phyloP scores from a whole-genome alignment of 2,888 invertebrate species.

The Xylota segnis region DNA sequence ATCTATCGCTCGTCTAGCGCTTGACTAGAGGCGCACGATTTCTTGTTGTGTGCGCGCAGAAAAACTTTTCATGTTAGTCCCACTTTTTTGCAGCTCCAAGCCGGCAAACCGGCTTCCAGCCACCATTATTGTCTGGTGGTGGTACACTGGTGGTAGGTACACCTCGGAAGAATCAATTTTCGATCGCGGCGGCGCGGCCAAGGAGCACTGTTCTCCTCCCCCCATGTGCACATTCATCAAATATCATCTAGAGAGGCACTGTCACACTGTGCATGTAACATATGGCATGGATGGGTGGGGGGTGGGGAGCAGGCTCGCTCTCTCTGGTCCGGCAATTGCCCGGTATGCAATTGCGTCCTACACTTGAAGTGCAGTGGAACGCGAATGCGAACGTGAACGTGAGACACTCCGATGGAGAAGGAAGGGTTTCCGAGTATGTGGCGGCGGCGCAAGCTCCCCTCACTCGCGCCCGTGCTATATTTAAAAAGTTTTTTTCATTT shows the following conservation, averaged over 20 bases:
- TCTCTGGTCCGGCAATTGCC: constrained; percentile 54
- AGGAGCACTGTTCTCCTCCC: constrained; percentile 13
- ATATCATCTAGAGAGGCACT: constrained; percentile 58
- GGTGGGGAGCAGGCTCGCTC: neutral
- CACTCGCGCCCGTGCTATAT: constrained; percentile 60
- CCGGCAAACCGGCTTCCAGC: constrained; percentile 73
- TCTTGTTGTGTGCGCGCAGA: constrained; percentile 29
- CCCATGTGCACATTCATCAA: constrained; percentile 62
- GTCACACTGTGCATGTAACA: constrained; percentile 63
- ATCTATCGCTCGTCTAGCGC: constrained; percentile 55
- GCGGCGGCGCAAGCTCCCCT: constrained; percentile 40
- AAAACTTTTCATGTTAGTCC: constrained; percentile 60
- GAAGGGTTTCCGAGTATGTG: constrained; percentile 64
- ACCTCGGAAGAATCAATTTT: constrained; percentile 72
- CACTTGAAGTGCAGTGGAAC: constrained; percentile 73
- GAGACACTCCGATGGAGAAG: constrained; percentile 39
- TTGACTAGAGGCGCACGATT: constrained; percentile 61
- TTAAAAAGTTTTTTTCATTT: too few species aligned
- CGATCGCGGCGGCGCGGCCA: constrained; percentile 47
- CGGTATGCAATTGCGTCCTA: constrained; percentile 76
- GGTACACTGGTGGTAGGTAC: constrained; percentile 22
- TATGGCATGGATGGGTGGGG: constrained; percentile 68
- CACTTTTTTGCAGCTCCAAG: constrained; percentile 61
- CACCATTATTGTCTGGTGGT: constrained; percentile 59
- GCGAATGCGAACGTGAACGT: constrained; percentile 48